Evolutionary conservation across 1,140 invertebrate genomes (phyloP).

Genomic region (Zaprionus africanus): DNA sequence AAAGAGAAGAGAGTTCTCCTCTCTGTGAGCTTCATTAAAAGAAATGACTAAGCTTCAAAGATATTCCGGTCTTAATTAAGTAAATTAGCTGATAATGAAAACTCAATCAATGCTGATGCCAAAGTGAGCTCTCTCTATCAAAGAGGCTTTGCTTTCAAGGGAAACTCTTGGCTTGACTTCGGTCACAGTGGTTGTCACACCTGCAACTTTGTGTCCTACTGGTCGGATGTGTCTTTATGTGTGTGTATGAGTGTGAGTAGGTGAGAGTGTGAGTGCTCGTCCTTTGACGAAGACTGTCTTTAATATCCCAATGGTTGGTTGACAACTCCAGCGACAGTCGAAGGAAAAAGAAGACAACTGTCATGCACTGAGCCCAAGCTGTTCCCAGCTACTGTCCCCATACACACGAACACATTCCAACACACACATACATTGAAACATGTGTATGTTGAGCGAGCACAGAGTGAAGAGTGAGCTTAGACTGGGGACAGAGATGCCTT

Average conservation of each 20-base stretch:
- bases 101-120: neutral
- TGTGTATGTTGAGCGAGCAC: neutral
- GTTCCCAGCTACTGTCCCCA: slow-evolving; percentile 6
- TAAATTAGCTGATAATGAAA: neutral
- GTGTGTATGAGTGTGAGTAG: no score
- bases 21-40: neutral
- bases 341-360: slow-evolving; percentile 19
- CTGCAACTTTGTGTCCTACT: neutral
- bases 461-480: slow-evolving; percentile 17
- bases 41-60: neutral
- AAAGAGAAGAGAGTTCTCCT: neutral
- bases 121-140: neutral
- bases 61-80: neutral
- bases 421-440: slow-evolving; percentile 4
- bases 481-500: slow-evolving; percentile 30
- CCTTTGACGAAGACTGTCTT: slow-evolving; percentile 43
- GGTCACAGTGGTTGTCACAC: slow-evolving; percentile 5
- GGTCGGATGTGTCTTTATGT: neutral
- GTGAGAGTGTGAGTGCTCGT: slow-evolving; percentile 1
- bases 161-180: neutral
- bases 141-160: neutral
- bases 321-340: slow-evolving; percentile 24
- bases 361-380: neutral
- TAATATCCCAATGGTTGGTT: slow-evolving; percentile 48
- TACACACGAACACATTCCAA: slow-evolving; percentile 1